Evolutionary conservation across 2,797 vertebrate species (phyloP).

Genomic region (Chromobotia macracanthus): DNA sequence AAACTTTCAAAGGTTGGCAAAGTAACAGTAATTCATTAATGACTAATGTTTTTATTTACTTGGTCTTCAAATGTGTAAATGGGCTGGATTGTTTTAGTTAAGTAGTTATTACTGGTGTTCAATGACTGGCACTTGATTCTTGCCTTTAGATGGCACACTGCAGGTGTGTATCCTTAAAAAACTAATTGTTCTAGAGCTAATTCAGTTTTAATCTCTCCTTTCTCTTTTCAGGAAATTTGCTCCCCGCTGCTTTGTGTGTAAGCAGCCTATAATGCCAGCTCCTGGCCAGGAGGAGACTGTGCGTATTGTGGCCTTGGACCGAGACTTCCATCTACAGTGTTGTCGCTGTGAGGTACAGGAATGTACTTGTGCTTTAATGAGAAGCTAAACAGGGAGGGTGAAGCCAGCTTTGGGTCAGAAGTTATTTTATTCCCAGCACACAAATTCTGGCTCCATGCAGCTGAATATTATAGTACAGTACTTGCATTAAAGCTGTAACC

Average conservation of each 20-base stretch:
- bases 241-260: slow-evolving; percentile 95
- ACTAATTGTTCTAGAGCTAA: neutral
- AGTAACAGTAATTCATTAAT: slow-evolving; percentile 1
- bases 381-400: no score
- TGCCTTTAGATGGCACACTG: neutral
- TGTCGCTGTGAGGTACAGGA: slow-evolving; percentile 93
- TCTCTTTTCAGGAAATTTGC: slow-evolving; percentile 89
- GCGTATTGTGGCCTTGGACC: slow-evolving; percentile 95
- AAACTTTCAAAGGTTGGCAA: neutral
- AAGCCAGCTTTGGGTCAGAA: no score
- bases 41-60: no score
- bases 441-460: neutral
- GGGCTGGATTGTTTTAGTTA: neutral
- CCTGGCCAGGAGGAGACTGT: slow-evolving; percentile 97
- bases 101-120: neutral
- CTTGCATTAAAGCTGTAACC: no score
- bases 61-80: no score
- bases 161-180: neutral
- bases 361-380: neutral
- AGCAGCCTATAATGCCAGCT: slow-evolving; percentile 95
- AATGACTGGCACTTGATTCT: no score
- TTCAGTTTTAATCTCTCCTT: neutral
- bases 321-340: slow-evolving; percentile 97
- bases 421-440: neutral
- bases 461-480: neutral